phyloP scores from a whole-genome alignment of 2,113 vertebrate species.

The Myrmecobius fasciatus region DNA sequence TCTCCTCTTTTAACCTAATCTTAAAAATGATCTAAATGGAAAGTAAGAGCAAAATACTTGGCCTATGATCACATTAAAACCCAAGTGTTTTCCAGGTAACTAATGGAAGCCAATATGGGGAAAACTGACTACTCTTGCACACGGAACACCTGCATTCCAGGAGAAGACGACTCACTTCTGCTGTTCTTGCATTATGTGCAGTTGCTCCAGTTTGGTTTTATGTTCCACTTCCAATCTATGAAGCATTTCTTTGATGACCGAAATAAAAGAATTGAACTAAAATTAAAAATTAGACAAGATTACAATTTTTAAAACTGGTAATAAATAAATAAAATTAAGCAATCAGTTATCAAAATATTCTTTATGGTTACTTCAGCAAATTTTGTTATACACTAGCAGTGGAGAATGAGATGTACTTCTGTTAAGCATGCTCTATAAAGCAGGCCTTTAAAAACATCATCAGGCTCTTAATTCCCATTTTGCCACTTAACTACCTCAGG shows the following conservation, averaged over 20 bases:
- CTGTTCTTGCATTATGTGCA: conserved; percentile 97
- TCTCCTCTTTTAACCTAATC: conserved; percentile 41
- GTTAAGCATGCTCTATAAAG: not conserved
- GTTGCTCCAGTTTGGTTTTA: conserved; percentile 98
- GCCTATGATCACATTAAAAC: conserved; percentile 30
- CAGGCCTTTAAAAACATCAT: not conserved
- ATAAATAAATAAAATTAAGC: conserved; percentile 35
- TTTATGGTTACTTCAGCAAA: conserved; percentile 11
- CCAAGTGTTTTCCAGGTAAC: not conserved
- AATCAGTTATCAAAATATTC: not conserved
- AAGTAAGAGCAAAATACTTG: conserved; percentile 15
- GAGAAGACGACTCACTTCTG: conserved; percentile 89
- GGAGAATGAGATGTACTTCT: not conserved
- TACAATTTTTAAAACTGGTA: conserved; percentile 53
- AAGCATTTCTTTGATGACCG: conserved; percentile 97
- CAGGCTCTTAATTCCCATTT: conserved; percentile 20
- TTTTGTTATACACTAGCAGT: not conserved
- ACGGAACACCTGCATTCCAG: not conserved
- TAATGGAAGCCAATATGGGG: not conserved
- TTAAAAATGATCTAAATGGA: conserved; percentile 29
- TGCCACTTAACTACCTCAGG: not conserved
- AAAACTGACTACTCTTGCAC: not conserved
- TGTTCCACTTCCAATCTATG: conserved; percentile 95
- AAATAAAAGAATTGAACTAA: conserved; percentile 99
- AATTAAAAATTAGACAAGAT: conserved; percentile 78